Conservation (phyloP, 2,113 vertebrate species). For the Sinocyclocheilus anshuiensis region DNA sequence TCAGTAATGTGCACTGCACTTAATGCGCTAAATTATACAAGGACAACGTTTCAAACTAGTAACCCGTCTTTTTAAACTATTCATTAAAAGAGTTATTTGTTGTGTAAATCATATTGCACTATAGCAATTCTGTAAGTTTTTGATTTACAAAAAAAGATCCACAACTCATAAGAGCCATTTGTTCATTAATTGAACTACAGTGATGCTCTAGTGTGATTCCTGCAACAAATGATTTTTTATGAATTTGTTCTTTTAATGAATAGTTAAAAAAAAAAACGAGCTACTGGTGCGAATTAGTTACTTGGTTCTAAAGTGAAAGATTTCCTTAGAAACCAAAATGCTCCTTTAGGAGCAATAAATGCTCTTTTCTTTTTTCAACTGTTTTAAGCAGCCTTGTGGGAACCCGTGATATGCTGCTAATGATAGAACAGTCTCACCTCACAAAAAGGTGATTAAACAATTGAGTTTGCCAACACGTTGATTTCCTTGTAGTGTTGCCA, state of each 20-base stretch:
- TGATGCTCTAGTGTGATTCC: neutral
- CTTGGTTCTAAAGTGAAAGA: neutral
- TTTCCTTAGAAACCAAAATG: neutral
- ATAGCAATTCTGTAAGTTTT: neutral
- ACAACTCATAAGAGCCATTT: neutral
- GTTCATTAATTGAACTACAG: neutral
- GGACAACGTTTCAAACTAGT: neutral
- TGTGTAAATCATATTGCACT: neutral
- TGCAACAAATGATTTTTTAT: neutral
- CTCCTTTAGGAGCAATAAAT: neutral
- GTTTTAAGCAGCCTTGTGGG: constrained; percentile 12
- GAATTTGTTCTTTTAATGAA: neutral
- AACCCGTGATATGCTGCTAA: neutral
- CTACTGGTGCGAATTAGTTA: neutral
- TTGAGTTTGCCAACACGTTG: neutral
- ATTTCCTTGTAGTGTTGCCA: constrained; percentile 1
- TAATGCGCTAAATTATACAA: neutral
- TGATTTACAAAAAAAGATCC: neutral
- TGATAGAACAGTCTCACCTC: constrained; percentile 3
- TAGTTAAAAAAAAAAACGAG: neutral
- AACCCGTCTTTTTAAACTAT: neutral
- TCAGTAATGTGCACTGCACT: no score
- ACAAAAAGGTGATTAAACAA: constrained; percentile 1
- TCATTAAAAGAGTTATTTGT: neutral
- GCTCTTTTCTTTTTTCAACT: neutral